Evolutionary conservation across 2,888 invertebrate genomes (phyloP).

Genomic region (Ophion ellenae): DNA sequence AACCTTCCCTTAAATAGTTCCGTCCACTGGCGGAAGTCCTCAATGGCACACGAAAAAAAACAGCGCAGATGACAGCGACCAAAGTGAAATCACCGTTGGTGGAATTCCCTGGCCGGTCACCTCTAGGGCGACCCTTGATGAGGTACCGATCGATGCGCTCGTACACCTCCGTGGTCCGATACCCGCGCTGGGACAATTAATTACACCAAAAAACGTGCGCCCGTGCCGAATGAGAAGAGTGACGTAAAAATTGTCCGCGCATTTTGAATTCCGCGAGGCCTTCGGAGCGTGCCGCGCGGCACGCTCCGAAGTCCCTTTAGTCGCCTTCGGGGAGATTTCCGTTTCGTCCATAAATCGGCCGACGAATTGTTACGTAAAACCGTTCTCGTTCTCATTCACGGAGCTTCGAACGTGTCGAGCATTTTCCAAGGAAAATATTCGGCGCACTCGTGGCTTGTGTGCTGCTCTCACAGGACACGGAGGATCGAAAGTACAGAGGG

Average conservation of each 20-base stretch:
- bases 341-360: constrained; percentile 57
- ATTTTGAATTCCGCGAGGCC: constrained; percentile 33
- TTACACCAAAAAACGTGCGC: background rate
- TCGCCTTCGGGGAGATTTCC: constrained; percentile 54
- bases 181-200: background rate
- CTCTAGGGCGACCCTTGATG: too few species aligned
- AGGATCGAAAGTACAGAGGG: constrained; percentile 44
- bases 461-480: constrained; percentile 19
- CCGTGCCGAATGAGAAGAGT: background rate
- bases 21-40: too few species aligned
- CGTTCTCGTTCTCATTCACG: constrained; percentile 58
- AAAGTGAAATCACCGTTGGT: too few species aligned
- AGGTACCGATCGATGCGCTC: too few species aligned
- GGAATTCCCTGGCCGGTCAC: too few species aligned
- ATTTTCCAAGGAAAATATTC: constrained; percentile 60
- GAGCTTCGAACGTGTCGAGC: constrained; percentile 62
- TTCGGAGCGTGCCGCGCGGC: constrained; percentile 33
- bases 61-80: too few species aligned
- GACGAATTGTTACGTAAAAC: constrained; percentile 55
- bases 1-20: too few species aligned
- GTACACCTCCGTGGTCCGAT: too few species aligned
- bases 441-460: constrained; percentile 24
- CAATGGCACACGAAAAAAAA: too few species aligned
- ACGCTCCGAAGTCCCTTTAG: constrained; percentile 52
- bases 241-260: constrained; percentile 17